phyloP scores from a whole-genome alignment of 92 coral and sea anemone genomes.

The Actinernus sp. region DNA sequence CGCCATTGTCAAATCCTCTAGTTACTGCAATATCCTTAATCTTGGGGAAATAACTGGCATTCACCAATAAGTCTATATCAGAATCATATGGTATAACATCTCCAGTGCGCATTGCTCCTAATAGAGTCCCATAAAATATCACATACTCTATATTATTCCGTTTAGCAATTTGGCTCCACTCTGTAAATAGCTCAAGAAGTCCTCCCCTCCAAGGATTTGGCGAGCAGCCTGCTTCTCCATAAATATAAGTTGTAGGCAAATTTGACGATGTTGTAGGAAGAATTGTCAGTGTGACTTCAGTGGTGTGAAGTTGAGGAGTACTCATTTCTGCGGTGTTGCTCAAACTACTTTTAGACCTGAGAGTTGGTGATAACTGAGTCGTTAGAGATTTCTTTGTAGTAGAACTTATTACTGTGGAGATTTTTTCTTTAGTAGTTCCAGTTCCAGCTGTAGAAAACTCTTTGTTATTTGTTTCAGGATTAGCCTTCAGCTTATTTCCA shows the following conservation, averaged over 20 bases:
- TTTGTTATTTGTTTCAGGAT: too few species aligned
- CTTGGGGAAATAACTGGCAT: conserved; percentile 46
- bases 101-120: conserved; percentile 77
- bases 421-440: too few species aligned
- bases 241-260: not conserved
- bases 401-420: too few species aligned
- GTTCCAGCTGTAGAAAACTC: too few species aligned
- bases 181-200: conserved; percentile 54
- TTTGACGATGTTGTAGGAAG: not conserved
- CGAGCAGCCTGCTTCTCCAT: conserved; percentile 63
- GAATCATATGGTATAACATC: conserved; percentile 91
- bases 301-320: too few species aligned
- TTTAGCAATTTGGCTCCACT: conserved; percentile 70
- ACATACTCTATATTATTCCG: conserved; percentile 73
- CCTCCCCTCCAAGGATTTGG: conserved; percentile 57
- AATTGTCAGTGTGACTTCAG: not conserved
- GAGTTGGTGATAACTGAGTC: too few species aligned
- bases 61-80: conserved; percentile 77
- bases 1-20: conserved; percentile 52
- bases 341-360: too few species aligned
- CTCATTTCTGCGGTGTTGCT: too few species aligned
- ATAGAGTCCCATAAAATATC: conserved; percentile 69
- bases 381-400: too few species aligned
- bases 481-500: too few species aligned
- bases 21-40: conserved; percentile 48